Conservation (phyloP, 2,113 vertebrate genomes). For the Abramis brama region DNA sequence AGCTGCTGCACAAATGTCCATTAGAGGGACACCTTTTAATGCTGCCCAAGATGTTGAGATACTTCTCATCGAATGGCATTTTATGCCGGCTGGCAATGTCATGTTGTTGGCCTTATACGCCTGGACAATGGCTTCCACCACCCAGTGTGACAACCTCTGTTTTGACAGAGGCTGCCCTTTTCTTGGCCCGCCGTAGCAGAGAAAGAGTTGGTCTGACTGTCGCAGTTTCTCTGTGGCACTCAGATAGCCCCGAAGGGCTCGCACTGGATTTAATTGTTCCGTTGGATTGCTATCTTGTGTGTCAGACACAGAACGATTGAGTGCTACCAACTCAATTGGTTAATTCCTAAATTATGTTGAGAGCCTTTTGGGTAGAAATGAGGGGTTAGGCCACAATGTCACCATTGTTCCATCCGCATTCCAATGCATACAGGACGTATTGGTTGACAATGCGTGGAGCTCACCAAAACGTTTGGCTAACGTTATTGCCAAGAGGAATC, state of each 20-base stretch:
- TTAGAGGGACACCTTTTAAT: not conserved
- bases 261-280: not conserved
- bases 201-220: too few species aligned
- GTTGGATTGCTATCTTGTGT: not conserved
- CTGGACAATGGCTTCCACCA: too few species aligned
- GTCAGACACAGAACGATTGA: not conserved
- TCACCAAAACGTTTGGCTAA: not conserved
- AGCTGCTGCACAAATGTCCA: not conserved
- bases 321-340: not conserved
- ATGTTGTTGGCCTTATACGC: too few species aligned
- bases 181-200: too few species aligned
- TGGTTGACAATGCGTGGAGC: not conserved
- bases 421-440: not conserved
- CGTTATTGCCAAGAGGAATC: not conserved
- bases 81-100: too few species aligned
- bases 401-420: not conserved
- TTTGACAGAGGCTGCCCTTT: too few species aligned
- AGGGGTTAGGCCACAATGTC: not conserved
- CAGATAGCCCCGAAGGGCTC: too few species aligned
- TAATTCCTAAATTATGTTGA: not conserved
- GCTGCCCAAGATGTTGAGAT: not conserved
- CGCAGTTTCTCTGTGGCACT: not conserved
- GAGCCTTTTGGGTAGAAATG: not conserved
- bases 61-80: not conserved
- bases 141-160: too few species aligned